phyloP scores from a whole-genome alignment of 2,113 vertebrate species.

The Clarias batrachus region DNA sequence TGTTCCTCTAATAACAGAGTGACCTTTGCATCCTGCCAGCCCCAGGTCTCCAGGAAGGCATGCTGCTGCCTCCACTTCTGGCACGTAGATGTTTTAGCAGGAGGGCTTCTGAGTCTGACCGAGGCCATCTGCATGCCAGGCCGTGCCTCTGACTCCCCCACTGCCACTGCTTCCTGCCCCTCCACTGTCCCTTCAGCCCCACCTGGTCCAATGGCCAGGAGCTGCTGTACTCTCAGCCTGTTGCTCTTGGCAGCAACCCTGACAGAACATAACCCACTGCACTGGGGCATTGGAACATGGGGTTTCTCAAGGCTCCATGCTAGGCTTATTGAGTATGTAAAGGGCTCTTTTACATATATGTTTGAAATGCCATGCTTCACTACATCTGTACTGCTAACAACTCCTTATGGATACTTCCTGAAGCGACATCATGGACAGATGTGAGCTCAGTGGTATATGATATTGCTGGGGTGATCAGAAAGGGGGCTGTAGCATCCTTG shows the following conservation, averaged over 20 bases:
- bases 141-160: conserved; percentile 43
- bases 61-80: conserved; percentile 49
- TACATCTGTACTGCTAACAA: conserved; percentile 20
- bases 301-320: conserved; percentile 18
- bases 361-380: conserved; percentile 30
- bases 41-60: conserved; percentile 53
- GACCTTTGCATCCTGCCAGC: conserved; percentile 57
- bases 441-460: conserved; percentile 26
- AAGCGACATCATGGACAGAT: conserved; percentile 23
- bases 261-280: conserved; percentile 22
- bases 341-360: conserved; percentile 29
- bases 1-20: conserved; percentile 45
- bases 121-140: conserved; percentile 55
- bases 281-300: conserved; percentile 13
- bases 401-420: neutral
- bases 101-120: conserved; percentile 49
- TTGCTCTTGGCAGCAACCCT: conserved; percentile 56
- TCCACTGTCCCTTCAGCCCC: conserved; percentile 43
- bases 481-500: conserved; percentile 21
- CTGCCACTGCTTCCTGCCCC: conserved; percentile 54
- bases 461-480: conserved; percentile 34
- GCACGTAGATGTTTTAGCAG: conserved; percentile 48
- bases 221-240: conserved; percentile 52
- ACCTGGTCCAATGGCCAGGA: conserved; percentile 42
- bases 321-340: conserved; percentile 28